Percentiles rank a stretch among this genome's conserved stretches.
These are phyloP conservation scores for Ploceus nigricollis DNA, from an alignment of 2,113 vertebrate genomes.

Conservation along the genomic window DNA sequence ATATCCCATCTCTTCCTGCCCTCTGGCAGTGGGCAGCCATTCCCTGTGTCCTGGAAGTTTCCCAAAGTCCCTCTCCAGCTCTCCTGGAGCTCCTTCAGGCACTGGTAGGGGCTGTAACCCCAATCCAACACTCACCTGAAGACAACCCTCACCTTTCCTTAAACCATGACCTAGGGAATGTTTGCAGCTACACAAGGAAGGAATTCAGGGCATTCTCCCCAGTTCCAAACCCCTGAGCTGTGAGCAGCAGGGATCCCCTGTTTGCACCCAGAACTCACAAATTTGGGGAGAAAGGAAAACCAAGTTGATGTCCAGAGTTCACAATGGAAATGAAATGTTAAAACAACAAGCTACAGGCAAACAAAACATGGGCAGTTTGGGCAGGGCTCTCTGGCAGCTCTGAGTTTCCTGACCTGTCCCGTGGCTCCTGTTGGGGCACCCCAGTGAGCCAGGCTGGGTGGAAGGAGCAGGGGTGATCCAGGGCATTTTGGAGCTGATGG, in stretches of 20 bases:
- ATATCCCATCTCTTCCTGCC: rapidly evolving
- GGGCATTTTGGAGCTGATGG: neutral
- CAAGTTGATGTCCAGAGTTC: neutral
- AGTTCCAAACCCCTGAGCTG: neutral
- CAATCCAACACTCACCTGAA: neutral
- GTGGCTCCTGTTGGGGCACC: neutral
- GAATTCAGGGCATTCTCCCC: neutral
- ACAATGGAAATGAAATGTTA: constrained; percentile 9
- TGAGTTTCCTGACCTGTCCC: neutral
- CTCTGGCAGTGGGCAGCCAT: neutral
- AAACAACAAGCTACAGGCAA: constrained; percentile 13
- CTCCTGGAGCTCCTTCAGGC: neutral
- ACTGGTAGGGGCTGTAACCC: neutral
- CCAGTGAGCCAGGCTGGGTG: rapidly evolving
- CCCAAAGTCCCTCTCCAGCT: neutral
- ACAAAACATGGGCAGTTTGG: neutral
- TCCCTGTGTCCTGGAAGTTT: neutral
- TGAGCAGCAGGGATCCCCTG: neutral
- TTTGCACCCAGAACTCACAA: neutral
- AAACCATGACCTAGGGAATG: neutral
- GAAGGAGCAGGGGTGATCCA: neutral
- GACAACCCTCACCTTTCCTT: neutral
- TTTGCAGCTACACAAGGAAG: neutral
- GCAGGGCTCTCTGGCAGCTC: neutral
- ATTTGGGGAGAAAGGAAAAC: neutral